These are phyloP conservation scores for Operophtera brumata DNA, from an alignment of 2,888 invertebrate species.

Conservation along the genomic window DNA sequence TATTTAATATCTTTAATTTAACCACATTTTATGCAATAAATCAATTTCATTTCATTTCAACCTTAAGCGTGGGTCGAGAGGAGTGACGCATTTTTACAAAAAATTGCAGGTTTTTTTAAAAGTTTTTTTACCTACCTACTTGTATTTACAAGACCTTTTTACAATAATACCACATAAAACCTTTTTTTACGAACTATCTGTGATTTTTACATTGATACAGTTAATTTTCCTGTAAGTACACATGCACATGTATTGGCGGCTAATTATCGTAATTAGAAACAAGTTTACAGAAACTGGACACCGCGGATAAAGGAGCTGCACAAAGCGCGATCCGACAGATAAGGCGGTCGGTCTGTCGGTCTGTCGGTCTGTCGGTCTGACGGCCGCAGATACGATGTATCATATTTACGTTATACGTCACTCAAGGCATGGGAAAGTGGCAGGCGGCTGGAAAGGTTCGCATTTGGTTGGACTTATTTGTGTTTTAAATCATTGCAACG, in stretches of 20 bases:
- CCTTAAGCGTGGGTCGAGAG: no score
- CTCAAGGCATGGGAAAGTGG: constrained; percentile 20
- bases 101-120: no score
- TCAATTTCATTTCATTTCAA: no score
- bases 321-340: constrained; percentile 48
- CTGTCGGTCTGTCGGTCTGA: constrained; percentile 8
- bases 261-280: constrained; percentile 75
- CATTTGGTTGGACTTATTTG: constrained; percentile 3
- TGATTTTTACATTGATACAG: not conserved
- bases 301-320: constrained; percentile 49
- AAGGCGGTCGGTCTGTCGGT: constrained; percentile 27
- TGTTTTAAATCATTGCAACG: not conserved
- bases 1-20: no score
- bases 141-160: no score
- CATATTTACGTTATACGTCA: constrained; percentile 33
- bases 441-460: constrained; percentile 4
- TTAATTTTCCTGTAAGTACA: not conserved
- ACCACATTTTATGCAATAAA: no score
- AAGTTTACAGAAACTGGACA: constrained; percentile 68
- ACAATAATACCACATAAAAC: no score
- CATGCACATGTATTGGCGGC: constrained; percentile 14
- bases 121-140: no score
- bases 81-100: no score
- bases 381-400: constrained; percentile 43
- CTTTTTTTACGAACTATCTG: no score